Conservation (phyloP, 2,113 vertebrate genomes). For the Percopsis transmontana region DNA sequence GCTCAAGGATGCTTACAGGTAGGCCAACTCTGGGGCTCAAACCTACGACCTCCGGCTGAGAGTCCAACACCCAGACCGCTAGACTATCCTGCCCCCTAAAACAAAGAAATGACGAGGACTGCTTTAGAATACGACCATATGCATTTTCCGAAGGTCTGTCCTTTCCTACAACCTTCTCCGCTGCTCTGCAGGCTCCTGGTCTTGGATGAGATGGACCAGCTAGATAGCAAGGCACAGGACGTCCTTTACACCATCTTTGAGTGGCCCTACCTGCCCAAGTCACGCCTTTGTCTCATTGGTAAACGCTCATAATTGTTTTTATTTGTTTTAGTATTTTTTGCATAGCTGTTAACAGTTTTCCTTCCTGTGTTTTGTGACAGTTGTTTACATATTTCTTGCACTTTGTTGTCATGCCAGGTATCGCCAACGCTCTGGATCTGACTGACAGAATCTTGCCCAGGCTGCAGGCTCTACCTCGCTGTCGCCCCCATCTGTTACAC, state of each 20-base stretch:
- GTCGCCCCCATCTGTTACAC: constrained; percentile 84
- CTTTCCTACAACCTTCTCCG: no score
- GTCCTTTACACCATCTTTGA: constrained; percentile 96
- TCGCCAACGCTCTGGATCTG: constrained; percentile 94
- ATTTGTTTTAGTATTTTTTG: no score
- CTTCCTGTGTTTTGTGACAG: not conserved
- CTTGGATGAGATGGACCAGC: constrained; percentile 95
- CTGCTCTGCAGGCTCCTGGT: constrained; percentile 82
- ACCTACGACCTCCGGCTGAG: no score
- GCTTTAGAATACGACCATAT: no score
- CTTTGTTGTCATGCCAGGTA: constrained; percentile 68
- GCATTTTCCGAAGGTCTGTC: not conserved
- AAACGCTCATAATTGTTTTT: constrained; percentile 6
- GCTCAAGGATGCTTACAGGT: no score
- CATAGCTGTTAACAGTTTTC: not conserved
- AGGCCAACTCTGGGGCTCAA: no score
- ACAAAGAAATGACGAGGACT: no score
- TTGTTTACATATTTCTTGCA: not conserved
- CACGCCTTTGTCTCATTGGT: constrained; percentile 91
- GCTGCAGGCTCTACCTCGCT: constrained; percentile 78
- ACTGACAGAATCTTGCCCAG: constrained; percentile 89
- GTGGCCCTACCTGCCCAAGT: constrained; percentile 85
- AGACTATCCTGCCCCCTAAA: no score
- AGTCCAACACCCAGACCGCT: no score
- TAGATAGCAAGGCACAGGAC: constrained; percentile 93